Evolutionary conservation across 2,797 vertebrate genomes (phyloP).

Genomic region (Acanthis flammea): DNA sequence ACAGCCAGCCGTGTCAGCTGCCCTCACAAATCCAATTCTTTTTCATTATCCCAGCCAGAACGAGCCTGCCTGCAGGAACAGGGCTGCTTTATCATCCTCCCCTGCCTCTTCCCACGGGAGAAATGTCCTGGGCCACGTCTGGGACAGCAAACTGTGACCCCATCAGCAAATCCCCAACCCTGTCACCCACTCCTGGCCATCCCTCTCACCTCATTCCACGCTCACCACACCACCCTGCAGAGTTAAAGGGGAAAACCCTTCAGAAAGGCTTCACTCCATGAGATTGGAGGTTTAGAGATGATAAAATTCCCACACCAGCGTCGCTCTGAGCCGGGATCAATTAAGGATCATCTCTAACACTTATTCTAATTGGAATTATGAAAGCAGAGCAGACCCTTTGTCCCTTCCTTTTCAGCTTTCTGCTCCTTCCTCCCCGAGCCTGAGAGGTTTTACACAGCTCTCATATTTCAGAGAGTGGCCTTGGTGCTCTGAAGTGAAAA

Average conservation of each 20-base stretch:
- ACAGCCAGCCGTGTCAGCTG: constrained; percentile 1
- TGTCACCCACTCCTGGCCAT: background rate
- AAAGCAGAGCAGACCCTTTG: background rate
- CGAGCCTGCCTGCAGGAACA: background rate
- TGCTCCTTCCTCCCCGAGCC: background rate
- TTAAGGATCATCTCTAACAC: background rate
- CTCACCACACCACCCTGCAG: accelerated
- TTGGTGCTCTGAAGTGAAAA: background rate
- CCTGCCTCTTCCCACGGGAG: background rate
- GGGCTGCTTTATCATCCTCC: background rate
- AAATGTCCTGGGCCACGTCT: background rate
- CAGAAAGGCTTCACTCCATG: background rate
- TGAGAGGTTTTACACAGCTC: background rate
- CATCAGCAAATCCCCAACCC: background rate
- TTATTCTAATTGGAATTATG: background rate
- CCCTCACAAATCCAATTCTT: background rate
- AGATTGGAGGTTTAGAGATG: background rate
- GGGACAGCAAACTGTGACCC: background rate
- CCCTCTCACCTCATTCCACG: accelerated
- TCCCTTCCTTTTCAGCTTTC: background rate
- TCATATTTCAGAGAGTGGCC: background rate
- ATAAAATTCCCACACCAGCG: background rate
- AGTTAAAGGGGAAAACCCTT: background rate
- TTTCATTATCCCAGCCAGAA: constrained; percentile 34
- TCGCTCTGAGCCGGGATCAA: background rate